Conservation (phyloP, 2,888 invertebrate genomes). For the Tiliacea citrago region DNA sequence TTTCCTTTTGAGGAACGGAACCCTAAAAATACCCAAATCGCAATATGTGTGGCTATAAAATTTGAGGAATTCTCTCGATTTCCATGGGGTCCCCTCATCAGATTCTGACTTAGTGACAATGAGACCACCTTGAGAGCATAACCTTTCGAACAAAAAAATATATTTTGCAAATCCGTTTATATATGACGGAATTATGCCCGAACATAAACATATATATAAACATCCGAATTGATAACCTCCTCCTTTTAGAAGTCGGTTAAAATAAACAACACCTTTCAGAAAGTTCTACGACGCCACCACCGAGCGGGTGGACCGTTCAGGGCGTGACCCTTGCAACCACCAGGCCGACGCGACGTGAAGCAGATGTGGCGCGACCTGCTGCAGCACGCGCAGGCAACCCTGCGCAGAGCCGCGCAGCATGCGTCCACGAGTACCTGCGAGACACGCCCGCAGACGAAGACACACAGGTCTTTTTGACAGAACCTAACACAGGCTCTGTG, state of each 20-base stretch:
- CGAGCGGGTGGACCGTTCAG: constrained; percentile 49
- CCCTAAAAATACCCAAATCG: not conserved
- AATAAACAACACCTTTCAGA: constrained; percentile 45
- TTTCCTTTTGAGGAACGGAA: too few relatives aligned
- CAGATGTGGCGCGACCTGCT: constrained; percentile 71
- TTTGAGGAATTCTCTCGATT: too few relatives aligned
- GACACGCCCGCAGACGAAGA: not conserved
- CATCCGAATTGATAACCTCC: too few relatives aligned
- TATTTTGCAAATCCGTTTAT: too few relatives aligned
- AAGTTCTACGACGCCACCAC: constrained; percentile 63
- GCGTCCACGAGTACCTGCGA: constrained; percentile 46
- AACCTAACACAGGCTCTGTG: not conserved
- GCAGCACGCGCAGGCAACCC: constrained; percentile 56
- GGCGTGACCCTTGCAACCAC: constrained; percentile 66
- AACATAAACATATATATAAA: too few relatives aligned
- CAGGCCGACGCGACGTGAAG: constrained; percentile 68
- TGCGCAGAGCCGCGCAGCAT: constrained; percentile 63
- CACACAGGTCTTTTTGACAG: not conserved
- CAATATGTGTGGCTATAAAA: too few relatives aligned
- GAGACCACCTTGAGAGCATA: too few relatives aligned
- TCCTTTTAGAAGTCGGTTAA: too few relatives aligned
- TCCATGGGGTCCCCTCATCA: too few relatives aligned
- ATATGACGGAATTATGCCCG: too few relatives aligned
- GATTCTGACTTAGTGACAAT: too few relatives aligned
- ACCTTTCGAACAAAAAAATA: too few relatives aligned